phyloP scores from a whole-genome alignment of 2,888 invertebrate genomes.

The Diplazon laetatorius region DNA sequence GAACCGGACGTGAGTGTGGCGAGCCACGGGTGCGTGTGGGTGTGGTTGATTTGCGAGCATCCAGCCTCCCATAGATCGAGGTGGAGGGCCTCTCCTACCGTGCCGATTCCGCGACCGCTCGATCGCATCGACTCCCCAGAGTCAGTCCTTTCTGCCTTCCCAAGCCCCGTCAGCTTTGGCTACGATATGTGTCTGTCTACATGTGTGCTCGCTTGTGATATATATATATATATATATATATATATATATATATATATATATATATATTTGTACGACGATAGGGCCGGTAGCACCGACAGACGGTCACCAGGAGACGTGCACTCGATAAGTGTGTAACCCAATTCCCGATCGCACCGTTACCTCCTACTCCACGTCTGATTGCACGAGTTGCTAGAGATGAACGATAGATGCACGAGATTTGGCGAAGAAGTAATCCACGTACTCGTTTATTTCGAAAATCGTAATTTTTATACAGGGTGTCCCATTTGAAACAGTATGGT shows the following conservation, averaged over 20 bases:
- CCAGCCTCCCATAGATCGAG: conserved; percentile 77
- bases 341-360: conserved; percentile 52
- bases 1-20: conserved; percentile 58
- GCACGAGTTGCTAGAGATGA: not conserved
- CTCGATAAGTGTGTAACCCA: conserved; percentile 66
- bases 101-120: conserved; percentile 63
- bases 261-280: not conserved
- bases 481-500: too few species aligned
- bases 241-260: conserved; percentile 26
- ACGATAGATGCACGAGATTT: too few species aligned
- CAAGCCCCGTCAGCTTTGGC: conserved; percentile 72
- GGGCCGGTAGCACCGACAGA: too few species aligned
- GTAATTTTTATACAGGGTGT: too few species aligned
- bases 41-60: conserved; percentile 78
- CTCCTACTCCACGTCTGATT: conserved; percentile 26
- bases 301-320: conserved; percentile 38
- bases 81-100: conserved; percentile 17
- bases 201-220: too few species aligned
- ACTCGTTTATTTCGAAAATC: not conserved
- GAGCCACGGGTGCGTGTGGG: conserved; percentile 61
- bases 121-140: conserved; percentile 76
- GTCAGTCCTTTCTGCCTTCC: conserved; percentile 76
- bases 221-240: conserved; percentile 23
- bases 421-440: conserved; percentile 25
- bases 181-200: conserved; percentile 34